A percentile compares a stretch with the other conserved stretches of the same genome.
These are phyloP conservation scores for Scolopax bukidnonensis DNA, from an alignment of 2,797 vertebrate species.

Conservation along the genomic window DNA sequence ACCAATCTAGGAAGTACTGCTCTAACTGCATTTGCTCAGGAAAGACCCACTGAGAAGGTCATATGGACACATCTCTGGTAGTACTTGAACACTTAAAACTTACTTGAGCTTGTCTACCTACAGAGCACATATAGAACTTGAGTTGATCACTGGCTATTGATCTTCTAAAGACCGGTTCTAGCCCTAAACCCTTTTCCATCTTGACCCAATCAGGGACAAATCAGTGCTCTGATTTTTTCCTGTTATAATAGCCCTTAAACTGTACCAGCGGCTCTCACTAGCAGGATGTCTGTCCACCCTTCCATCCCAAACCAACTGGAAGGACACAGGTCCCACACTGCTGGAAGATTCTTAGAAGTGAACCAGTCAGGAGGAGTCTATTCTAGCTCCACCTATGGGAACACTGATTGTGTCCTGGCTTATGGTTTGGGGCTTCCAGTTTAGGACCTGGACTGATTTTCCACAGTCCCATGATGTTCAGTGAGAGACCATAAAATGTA, in stretches of 20 bases:
- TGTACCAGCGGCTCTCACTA: background rate
- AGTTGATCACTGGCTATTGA: background rate
- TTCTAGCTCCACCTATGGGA: background rate
- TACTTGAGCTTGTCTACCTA: background rate
- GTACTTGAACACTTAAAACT: background rate
- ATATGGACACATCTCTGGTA: background rate
- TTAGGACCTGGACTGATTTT: background rate
- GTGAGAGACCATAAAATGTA: background rate
- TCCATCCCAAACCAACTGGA: background rate
- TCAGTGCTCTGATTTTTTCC: background rate
- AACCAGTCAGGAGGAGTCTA: background rate
- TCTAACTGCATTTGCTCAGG: background rate
- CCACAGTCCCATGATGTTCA: accelerated
- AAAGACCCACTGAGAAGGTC: background rate
- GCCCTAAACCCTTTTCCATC: background rate
- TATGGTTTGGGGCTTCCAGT: background rate
- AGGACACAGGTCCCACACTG: background rate
- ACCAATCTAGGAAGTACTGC: background rate
- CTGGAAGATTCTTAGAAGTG: background rate
- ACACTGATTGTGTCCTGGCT: background rate
- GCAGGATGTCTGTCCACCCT: background rate
- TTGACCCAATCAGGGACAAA: background rate
- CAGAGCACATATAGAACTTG: background rate
- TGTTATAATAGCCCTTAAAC: background rate
- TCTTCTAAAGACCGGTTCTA: background rate